Percentiles rank a stretch among this genome's conserved stretches.
phyloP scores from a whole-genome alignment of 2,888 invertebrate species.

The Andrena praecox region DNA sequence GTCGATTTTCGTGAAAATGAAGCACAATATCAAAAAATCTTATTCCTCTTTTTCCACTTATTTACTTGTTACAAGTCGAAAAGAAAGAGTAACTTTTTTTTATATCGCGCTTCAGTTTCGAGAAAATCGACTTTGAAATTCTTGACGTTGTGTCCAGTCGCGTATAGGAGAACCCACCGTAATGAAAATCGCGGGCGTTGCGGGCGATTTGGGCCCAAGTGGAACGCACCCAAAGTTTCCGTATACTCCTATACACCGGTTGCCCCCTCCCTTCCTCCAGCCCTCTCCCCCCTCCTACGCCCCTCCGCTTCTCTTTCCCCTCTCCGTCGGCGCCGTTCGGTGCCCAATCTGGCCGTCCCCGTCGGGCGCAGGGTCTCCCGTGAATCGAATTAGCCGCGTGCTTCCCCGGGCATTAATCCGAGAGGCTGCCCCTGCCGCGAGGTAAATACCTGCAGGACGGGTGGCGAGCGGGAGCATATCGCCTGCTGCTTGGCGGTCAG shows the following conservation, averaged over 20 bases:
- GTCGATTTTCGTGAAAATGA: no score
- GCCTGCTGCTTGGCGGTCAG: conserved; percentile 83
- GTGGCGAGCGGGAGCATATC: conserved; percentile 83
- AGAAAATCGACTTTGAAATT: no score
- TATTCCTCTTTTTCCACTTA: no score
- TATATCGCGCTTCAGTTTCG: no score
- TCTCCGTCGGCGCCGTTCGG: not conserved
- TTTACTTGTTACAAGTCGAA: no score
- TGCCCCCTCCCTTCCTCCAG: not conserved
- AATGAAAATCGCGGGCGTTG: no score
- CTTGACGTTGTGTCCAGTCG: no score
- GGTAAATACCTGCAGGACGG: conserved; percentile 82
- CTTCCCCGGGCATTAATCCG: conserved; percentile 70
- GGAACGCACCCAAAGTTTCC: no score
- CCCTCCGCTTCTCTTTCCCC: not conserved
- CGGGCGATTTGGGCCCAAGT: no score
- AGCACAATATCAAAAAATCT: no score
- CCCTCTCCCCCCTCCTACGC: not conserved
- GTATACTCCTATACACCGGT: conserved; percentile 5
- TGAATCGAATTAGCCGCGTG: conserved; percentile 72
- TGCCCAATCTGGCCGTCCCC: conserved; percentile 6
- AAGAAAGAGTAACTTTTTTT: no score
- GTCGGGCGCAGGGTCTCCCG: conserved; percentile 53
- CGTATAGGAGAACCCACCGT: no score
- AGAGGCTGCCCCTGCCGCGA: conserved; percentile 57